Evolutionary conservation across 2,888 invertebrate species (phyloP), one percentile per base, ranked within the genome.

Genomic region (Dexiosoma caninum): DNA sequence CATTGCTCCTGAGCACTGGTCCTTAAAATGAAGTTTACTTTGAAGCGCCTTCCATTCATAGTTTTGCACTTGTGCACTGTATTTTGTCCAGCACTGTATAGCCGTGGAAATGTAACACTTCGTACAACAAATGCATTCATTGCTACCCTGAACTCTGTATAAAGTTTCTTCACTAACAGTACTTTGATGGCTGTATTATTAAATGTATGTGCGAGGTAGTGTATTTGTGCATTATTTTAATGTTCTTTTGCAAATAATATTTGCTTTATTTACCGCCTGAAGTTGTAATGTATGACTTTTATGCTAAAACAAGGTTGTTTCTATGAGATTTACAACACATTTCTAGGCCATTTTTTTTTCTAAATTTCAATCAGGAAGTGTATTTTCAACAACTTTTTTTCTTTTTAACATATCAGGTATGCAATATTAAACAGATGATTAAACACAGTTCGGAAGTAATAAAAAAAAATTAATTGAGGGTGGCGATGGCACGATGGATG

Each of bases 391-490:
- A 37, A n/a, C 23, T 35, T n/a, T 2, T 10, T 19, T 27, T 40
- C 40, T 51, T 71, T 14, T 60, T n/a, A n/a, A n/a, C 40, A 53
- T 72, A 62, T 10, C 53, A 72, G 71, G 71, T 72, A 72, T 62
- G 70, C 49, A 9, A 10, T 2, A 23, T 27, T 23, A 19, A 67
- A 16, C 12, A 0, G 2, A 2, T 30, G 5, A 42, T 42, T 7
- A 16, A 3, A 12, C 7, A 0, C 9, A 21, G 6, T n/a, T n/a
- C 37, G 70, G 57, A 37, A 70, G 70, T 70, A 59, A 6, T 1
- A 19, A 27, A 19, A 21, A 2, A 27, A 0, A 27, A 27, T 21
- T 21, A 6, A n/a, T n/a, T n/a, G n/a, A n/a, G n/a, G n/a, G n/a
- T n/a, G n/a, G n/a, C n/a, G n/a, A n/a, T n/a, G n/a, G n/a, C n/a